These are phyloP conservation scores for Varanus salvator DNA, from an alignment of 2,113 vertebrate species.

Conservation along the genomic window DNA sequence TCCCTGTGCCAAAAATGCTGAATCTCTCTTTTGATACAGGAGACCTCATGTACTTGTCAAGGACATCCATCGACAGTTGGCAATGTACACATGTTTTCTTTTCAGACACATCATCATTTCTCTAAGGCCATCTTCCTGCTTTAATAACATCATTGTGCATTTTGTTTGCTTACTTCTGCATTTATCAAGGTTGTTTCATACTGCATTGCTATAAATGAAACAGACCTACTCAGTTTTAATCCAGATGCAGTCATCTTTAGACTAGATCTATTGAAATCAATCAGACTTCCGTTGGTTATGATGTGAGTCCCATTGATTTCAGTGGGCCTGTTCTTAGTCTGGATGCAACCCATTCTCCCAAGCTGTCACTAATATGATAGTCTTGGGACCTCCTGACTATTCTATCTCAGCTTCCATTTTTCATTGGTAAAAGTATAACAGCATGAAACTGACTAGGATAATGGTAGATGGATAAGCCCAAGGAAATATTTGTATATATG, in stretches of 20 bases:
- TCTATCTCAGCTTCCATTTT: not conserved
- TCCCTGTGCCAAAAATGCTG: not conserved
- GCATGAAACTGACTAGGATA: not conserved
- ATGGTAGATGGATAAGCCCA: not conserved
- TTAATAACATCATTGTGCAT: not conserved
- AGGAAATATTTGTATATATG: not conserved
- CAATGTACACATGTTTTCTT: not conserved
- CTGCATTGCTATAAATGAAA: not conserved
- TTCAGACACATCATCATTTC: not conserved
- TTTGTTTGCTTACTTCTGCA: not conserved
- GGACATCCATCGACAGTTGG: constrained; percentile 11
- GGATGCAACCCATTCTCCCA: not conserved
- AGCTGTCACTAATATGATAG: not conserved
- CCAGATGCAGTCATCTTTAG: no score
- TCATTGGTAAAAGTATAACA: not conserved
- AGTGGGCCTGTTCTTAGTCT: no score
- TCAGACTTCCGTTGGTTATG: no score
- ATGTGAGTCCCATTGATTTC: no score
- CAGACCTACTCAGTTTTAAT: not conserved
- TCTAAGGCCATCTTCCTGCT: not conserved
- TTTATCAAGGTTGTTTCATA: not conserved
- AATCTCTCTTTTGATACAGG: constrained; percentile 31
- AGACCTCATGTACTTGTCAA: not conserved
- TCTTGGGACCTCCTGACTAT: not conserved
- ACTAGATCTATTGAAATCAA: no score